These are phyloP conservation scores for Asobara japonica DNA, from an alignment of 1,140 invertebrate species.

Conservation along the genomic window DNA sequence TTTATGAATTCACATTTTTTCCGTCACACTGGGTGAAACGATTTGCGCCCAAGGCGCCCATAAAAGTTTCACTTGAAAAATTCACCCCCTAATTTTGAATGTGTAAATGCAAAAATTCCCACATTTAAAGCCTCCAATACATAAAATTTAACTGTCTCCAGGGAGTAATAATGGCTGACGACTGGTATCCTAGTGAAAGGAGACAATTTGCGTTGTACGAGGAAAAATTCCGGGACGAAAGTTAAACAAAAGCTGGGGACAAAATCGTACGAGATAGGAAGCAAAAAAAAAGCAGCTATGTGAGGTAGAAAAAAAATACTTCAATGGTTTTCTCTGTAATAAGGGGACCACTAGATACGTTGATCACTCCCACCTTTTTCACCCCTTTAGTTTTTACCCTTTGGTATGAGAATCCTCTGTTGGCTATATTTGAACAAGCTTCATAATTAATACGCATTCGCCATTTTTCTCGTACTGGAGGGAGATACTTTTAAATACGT, in stretches of 20 bases:
- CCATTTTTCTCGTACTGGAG: constrained; percentile 47
- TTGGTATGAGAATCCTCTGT: constrained; percentile 41
- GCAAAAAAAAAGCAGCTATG: constrained; percentile 42
- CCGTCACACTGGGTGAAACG: too few species aligned
- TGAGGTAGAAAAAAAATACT: constrained; percentile 7
- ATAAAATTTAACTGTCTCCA: background rate
- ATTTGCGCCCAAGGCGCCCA: too few species aligned
- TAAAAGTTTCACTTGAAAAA: too few species aligned
- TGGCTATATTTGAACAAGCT: constrained; percentile 61
- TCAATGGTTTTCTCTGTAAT: constrained; percentile 50
- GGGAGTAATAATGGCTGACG: background rate
- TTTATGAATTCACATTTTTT: too few species aligned
- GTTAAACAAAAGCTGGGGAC: constrained; percentile 33
- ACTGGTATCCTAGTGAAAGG: background rate
- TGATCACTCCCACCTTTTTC: constrained; percentile 8
- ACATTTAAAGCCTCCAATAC: background rate
- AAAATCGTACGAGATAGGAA: constrained; percentile 49
- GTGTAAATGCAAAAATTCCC: background rate
- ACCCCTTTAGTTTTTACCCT: background rate
- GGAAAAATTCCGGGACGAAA: constrained; percentile 37
- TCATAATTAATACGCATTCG: constrained; percentile 65
- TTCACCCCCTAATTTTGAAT: too few species aligned
- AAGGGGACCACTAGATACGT: constrained; percentile 42
- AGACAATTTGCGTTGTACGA: constrained; percentile 2
- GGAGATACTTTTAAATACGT: constrained; percentile 53